Base-by-base conservation (phyloP, 2,113 vertebrate genomes). In the Corynorhinus townsendii region DNA sequence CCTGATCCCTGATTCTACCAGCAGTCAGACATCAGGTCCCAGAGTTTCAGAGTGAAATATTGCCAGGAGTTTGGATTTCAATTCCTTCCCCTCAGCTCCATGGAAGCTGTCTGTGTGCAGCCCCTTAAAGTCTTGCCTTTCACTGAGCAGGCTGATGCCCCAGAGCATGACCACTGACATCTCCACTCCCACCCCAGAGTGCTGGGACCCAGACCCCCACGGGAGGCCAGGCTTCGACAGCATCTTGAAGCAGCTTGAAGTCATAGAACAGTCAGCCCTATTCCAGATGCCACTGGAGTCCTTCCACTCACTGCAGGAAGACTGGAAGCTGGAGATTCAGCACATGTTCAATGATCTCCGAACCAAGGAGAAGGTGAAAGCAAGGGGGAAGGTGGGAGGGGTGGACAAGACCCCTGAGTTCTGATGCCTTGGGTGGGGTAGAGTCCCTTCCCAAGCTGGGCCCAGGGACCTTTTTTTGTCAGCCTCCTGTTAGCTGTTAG, bases 271-370 rank as follows among this genome's bases (percentile, higher is more conserved):
- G 97, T 99, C 99, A 0, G 98, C 99, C 97, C 99, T 99, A 98
- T 99, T 99, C 96, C 99, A 99, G 98, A 99, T 99, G 99, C 99
- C 99, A 0, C 98, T 99, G 93, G 99, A 99, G 96, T 99, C 99
- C 26, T 99, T 99, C 97, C 99, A 99, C 97, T 99, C 99, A 0
- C 96, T 99, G 83, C 99, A 99, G 93, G 99, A 99, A 83, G 99
- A 99, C 98, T 99, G 99, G 99, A 99, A 98, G 95, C 93, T 99
- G 95, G 99, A 99, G 98, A 99, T 99, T 90, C 99, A 99, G 96
- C 98, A 99, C 98, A 99, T 99, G 99, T 99, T 99, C 11, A 98
- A 99, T 2, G 99, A 99, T 96, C 98, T 99, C 45, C 97, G 99
- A 90, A 99, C 99, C 96, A 99, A 99, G 97, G 99, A 99, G 97